Base-by-base conservation (phyloP, 2,888 invertebrate genomes). In the Ligdia adustata region DNA sequence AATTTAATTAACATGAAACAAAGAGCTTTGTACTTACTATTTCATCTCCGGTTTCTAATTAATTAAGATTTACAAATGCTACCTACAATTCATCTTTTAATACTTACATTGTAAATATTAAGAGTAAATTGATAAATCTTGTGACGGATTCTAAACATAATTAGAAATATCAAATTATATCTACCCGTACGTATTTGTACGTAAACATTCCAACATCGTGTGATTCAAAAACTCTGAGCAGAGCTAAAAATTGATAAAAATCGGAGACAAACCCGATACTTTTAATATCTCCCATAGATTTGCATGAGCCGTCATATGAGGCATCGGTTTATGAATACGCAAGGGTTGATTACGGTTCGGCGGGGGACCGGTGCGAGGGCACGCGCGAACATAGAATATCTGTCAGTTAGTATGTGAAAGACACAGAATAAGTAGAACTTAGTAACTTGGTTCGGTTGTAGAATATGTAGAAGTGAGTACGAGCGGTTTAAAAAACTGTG, bases 271-370 rank as follows among this genome's bases (percentile, higher is more conserved):
- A 45, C 37, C 28, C 26, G 14, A 37, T 50, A 33, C 33, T 37
- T 48, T 35, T 35, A 50, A 45, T 40, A 50, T 41, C 40, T 37
- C 22, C 26, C 32, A 40, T 37, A 41, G 49, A 54, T 60, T 55
- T 56, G 55, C 52, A 57, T 64, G 47, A 53, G 63, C 62, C 34
- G 52, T 32, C 42, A 28, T 53, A 69, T 73, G 72, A 78, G 61
- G 77, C 70, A 70, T 72, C 67, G 69, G 68, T 76, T 73, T 77
- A 79, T 86, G 83, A 78, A 82, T 84, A 82, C 77, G 86, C 75
- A 83, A 88, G 90, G 89, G 88, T 85, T 88, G 77, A 72, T 72
- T 73, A 60, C 57, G 52, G 60, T 64, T 67, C 63, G 67, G 47
- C 63, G 47, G 63, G 55, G 66, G 57, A 50, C 33, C 31, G 34